Evolutionary conservation across 2,888 invertebrate genomes (phyloP), one percentile per base, ranked within the genome.

Genomic region (Dorcus hopei): DNA sequence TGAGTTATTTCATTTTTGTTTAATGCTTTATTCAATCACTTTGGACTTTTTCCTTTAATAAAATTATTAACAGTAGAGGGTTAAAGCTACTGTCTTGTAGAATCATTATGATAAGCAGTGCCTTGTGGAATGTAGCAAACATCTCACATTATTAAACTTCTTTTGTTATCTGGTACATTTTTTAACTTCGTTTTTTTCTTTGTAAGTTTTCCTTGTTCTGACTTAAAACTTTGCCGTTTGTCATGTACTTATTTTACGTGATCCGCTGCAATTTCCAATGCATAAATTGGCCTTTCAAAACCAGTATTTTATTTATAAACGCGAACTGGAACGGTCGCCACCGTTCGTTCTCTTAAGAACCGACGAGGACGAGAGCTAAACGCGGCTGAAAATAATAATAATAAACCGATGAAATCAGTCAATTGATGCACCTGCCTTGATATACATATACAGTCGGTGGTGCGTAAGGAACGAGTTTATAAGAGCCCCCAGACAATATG

Each of bases 391-490:
- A 45, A 50, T 43, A 43, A 58, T 19, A 52, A 49, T 54, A 55
- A 11, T 19, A 19, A 38, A 48, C 50, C 58, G 53, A 62, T 62
- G 56, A 60, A 60, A 62, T 62, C 60, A 62, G 62, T 62, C 62
- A 62, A 58, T 60, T 55, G 58, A 51, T 58, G 60, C 54, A 62
- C 62, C 62, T 62, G 62, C 60, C 52, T 60, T 54, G 49, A 61
- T 55, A 53, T 58, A 53, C 51, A 62, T 58, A 53, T 53, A 62
- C 60, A 60, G 54, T 58, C 60, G 62, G 54, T 57, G 58, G 59
- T 54, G 57, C 53, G 49, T 52, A 57, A 55, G 52, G 59, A 59
- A 62, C 59, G 50, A 62, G 59, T 59, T 57, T 54, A 51, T 57
- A 57, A 57, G 51, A 45, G 39, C 49, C 49, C 26, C 42, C 26